phyloP scores from a whole-genome alignment of 2,113 vertebrate species.

The Stigmatopora nigra region DNA sequence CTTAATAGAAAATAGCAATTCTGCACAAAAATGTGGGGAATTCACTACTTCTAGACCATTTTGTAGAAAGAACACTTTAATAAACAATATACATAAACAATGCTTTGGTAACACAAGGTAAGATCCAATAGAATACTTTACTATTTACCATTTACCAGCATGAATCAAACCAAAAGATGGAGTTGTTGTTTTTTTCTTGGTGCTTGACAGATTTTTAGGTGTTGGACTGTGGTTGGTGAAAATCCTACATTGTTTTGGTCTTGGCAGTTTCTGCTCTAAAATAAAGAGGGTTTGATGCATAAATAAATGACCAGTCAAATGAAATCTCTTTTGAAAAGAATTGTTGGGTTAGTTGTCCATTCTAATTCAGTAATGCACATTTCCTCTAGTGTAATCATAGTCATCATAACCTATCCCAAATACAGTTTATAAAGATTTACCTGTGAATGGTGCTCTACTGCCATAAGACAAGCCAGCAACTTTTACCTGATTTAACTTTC shows the following conservation, averaged over 20 bases:
- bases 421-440: slow-evolving; percentile 48
- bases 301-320: background rate
- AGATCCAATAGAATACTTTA: background rate
- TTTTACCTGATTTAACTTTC: slow-evolving; percentile 56
- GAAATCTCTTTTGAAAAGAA: slow-evolving; percentile 9
- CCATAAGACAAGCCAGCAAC: slow-evolving; percentile 20
- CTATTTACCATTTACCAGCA: too few relatives aligned
- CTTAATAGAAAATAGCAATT: background rate
- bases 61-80: background rate
- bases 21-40: background rate
- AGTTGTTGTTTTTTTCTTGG: too few relatives aligned
- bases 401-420: slow-evolving; percentile 29
- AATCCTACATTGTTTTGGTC: background rate
- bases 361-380: slow-evolving; percentile 40
- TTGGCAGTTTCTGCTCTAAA: slow-evolving; percentile 18
- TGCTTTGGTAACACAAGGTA: background rate
- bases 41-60: background rate
- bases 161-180: too few relatives aligned
- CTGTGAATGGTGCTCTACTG: slow-evolving; percentile 40
- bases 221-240: too few relatives aligned
- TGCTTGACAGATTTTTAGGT: too few relatives aligned
- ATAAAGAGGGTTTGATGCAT: slow-evolving; percentile 19
- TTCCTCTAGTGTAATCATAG: slow-evolving; percentile 24
- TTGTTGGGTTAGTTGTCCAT: background rate
- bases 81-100: background rate